Conservation (phyloP, 2,113 vertebrate genomes). For the Pseudopodoces humilis region DNA sequence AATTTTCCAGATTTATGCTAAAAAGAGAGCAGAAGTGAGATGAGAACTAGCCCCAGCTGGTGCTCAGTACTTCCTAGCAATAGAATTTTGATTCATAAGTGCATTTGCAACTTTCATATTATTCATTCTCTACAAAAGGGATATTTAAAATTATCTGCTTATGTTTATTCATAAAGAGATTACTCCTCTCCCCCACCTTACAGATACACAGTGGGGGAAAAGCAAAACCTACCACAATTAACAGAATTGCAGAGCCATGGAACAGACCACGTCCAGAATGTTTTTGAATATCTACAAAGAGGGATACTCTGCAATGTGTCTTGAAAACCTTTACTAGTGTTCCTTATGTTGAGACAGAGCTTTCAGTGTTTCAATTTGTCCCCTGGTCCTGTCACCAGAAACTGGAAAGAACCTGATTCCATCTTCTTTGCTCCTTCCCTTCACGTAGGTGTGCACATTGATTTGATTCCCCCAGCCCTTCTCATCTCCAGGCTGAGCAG, state of each 20-base stretch:
- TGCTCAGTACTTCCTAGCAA: background rate
- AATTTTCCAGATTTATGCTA: background rate
- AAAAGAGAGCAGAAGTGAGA: background rate
- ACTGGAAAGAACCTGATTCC: background rate
- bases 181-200: background rate
- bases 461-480: background rate
- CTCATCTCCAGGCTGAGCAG: background rate
- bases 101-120: background rate
- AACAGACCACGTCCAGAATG: background rate
- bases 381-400: background rate
- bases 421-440: background rate
- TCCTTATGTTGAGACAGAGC: background rate
- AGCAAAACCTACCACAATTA: background rate
- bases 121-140: background rate
- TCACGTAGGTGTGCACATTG: background rate
- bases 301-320: background rate
- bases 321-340: background rate
- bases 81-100: background rate
- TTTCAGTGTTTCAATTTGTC: background rate
- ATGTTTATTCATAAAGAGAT: background rate
- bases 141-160: background rate
- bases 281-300: background rate
- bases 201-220: background rate
- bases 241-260: background rate
- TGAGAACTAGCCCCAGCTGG: background rate